These are phyloP conservation scores for Patella caerulea DNA, from an alignment of 2,888 invertebrate species.

Conservation along the genomic window DNA sequence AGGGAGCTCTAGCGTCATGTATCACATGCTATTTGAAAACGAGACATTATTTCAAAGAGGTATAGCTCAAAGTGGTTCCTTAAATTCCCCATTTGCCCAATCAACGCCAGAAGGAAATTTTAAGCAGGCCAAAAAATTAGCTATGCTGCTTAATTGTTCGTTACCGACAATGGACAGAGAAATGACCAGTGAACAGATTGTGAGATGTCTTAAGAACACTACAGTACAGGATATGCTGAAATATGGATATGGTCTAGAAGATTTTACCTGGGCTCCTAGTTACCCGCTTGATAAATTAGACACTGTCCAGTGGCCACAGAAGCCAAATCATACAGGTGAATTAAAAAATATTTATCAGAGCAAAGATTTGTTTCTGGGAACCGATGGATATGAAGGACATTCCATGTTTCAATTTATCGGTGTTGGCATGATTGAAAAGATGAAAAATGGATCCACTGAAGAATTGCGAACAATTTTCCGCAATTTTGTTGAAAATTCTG, in stretches of 20 bases:
- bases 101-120: neutral
- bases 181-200: neutral
- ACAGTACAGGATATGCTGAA: neutral
- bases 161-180: too few relatives aligned
- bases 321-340: neutral
- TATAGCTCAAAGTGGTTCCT: conserved; percentile 51
- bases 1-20: conserved; percentile 44
- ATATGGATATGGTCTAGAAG: too few relatives aligned
- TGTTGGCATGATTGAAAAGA: neutral
- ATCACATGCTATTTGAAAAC: conserved; percentile 46
- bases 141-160: neutral
- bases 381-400: neutral
- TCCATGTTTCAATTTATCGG: neutral
- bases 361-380: neutral
- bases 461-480: neutral
- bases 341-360: neutral
- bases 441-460: neutral
- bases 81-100: conserved; percentile 6
- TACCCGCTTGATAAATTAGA: neutral
- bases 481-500: neutral
- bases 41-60: conserved; percentile 48
- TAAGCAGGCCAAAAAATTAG: neutral
- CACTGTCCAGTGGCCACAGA: neutral
- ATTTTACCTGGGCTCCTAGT: neutral
- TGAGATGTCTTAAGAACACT: neutral